phyloP scores from a whole-genome alignment of 2,797 vertebrate species.

The Nothura maculosa region DNA sequence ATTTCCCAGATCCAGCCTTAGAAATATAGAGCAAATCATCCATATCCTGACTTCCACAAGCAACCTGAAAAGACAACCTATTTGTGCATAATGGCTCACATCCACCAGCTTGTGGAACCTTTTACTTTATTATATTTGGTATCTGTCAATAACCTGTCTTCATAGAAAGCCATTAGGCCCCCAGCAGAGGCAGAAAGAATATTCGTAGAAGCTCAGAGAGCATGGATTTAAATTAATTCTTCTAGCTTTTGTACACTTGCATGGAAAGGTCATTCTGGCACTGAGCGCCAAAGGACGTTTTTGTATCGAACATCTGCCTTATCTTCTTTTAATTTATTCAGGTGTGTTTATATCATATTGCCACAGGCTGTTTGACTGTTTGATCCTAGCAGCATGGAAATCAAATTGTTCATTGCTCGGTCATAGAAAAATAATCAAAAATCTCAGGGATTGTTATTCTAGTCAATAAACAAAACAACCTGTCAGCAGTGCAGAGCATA shows the following conservation, averaged over 20 bases:
- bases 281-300: background rate
- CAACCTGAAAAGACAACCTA: background rate
- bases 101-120: background rate
- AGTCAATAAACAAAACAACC: background rate
- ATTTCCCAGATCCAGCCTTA: background rate
- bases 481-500: background rate
- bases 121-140: background rate
- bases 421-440: background rate
- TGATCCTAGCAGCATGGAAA: conserved; percentile 5
- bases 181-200: background rate
- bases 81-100: background rate
- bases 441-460: background rate
- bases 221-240: background rate
- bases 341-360: background rate
- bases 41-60: background rate
- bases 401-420: background rate
- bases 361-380: background rate
- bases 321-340: background rate
- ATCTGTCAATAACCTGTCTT: background rate
- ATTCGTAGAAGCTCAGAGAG: background rate
- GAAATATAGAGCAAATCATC: background rate
- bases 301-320: background rate
- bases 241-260: background rate
- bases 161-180: background rate
- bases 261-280: background rate